These are phyloP conservation scores for Sisyra nigra DNA, from an alignment of 2,888 invertebrate genomes.

Conservation along the genomic window DNA sequence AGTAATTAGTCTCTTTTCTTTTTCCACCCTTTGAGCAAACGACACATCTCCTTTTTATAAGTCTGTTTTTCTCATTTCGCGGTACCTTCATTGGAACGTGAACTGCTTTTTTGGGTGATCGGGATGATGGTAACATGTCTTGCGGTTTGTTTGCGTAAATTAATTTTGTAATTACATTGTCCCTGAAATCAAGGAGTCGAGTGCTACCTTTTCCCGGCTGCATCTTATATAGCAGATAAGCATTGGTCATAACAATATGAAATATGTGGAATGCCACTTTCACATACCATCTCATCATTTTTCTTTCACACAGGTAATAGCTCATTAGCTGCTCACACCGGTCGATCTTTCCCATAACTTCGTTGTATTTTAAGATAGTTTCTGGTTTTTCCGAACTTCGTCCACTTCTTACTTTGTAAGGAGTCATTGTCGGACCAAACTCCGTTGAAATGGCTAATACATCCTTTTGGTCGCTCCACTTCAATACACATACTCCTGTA, in stretches of 20 bases:
- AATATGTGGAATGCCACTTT: background rate
- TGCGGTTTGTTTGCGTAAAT: background rate
- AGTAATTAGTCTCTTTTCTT: background rate
- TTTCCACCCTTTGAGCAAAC: background rate
- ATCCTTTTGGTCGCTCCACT: constrained; percentile 11
- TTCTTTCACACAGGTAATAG: constrained; percentile 1
- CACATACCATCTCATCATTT: background rate
- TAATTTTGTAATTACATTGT: background rate
- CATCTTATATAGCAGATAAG: background rate
- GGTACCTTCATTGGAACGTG: background rate
- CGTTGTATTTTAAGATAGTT: background rate
- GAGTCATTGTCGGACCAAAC: background rate
- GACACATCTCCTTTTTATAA: background rate
- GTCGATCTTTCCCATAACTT: background rate
- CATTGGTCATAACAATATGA: background rate
- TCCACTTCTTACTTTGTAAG: background rate
- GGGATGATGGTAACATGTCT: background rate
- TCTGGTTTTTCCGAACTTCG: background rate
- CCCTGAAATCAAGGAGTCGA: background rate
- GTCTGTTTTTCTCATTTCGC: background rate
- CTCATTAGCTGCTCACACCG: background rate
- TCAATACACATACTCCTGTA: constrained; percentile 9
- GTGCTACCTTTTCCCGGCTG: background rate
- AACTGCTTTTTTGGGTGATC: background rate
- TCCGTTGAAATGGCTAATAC: constrained; percentile 3